phyloP scores from a whole-genome alignment of 2,888 invertebrate genomes.

The Dendrolimus houi region DNA sequence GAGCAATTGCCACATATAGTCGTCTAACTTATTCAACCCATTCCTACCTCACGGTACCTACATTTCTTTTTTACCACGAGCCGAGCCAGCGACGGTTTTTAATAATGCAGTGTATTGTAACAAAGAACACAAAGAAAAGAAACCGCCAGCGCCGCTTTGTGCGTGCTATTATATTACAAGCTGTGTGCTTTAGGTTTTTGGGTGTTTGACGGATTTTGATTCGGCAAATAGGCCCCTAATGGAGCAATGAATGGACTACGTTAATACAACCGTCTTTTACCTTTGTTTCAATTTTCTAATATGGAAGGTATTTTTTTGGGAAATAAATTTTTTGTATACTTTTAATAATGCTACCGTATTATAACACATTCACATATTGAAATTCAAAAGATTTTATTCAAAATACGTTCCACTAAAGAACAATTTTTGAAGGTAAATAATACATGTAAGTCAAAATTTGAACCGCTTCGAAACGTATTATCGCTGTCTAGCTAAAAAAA shows the following conservation, averaged over 20 bases:
- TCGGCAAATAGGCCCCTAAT: neutral
- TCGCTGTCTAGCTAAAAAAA: too few relatives aligned
- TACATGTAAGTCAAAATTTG: too few relatives aligned
- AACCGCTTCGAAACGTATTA: too few relatives aligned
- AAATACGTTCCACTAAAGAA: too few relatives aligned
- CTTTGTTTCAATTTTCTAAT: neutral
- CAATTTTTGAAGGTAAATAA: too few relatives aligned
- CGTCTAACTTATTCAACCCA: constrained; percentile 39
- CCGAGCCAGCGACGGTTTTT: constrained; percentile 43
- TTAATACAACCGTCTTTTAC: neutral
- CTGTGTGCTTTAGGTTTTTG: neutral
- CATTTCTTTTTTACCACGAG: constrained; percentile 50
- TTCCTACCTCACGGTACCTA: constrained; percentile 34
- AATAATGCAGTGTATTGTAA: constrained; percentile 66
- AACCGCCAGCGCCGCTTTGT: neutral
- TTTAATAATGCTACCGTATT: too few relatives aligned
- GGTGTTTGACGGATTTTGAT: neutral
- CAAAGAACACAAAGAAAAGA: constrained; percentile 47
- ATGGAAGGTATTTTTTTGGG: too few relatives aligned
- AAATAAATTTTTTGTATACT: too few relatives aligned
- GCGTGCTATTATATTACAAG: neutral
- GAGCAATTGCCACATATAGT: constrained; percentile 34
- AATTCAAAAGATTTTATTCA: too few relatives aligned
- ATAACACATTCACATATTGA: too few relatives aligned
- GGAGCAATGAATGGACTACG: neutral